Evolutionary conservation across 2,888 invertebrate genomes (phyloP).

Genomic region (Spodoptera exigua): DNA sequence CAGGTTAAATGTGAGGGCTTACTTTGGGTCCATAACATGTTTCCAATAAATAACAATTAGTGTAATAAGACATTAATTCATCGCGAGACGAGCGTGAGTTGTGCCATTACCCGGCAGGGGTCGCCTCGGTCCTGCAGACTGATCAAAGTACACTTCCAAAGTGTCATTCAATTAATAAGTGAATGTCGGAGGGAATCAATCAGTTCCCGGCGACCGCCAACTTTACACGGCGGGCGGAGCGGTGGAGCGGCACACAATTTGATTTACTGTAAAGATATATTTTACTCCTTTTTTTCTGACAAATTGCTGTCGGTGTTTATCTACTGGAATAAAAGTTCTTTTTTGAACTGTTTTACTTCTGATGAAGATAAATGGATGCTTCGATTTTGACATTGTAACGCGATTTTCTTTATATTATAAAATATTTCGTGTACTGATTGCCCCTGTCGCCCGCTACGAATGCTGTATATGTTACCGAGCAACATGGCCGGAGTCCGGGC

Average conservation of each 20-base stretch:
- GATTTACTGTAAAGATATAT: constrained; percentile 20
- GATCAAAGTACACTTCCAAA: constrained; percentile 45
- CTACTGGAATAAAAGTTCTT: not conserved
- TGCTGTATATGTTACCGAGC: no score
- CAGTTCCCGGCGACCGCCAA: constrained; percentile 34
- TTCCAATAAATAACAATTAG: constrained; percentile 22
- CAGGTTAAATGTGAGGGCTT: no score
- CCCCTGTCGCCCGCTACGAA: no score
- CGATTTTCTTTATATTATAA: no score
- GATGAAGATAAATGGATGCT: constrained; percentile 30
- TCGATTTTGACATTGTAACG: constrained; percentile 6
- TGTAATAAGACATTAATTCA: constrained; percentile 19
- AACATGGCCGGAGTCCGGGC: no score
- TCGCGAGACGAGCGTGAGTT: constrained; percentile 16
- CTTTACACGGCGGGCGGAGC: constrained; percentile 18
- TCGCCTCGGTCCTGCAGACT: constrained; percentile 12
- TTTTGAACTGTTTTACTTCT: not conserved
- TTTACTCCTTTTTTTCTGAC: constrained; percentile 31
- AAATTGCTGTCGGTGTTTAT: constrained; percentile 29
- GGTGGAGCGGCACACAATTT: constrained; percentile 7
- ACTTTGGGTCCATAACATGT: not conserved
- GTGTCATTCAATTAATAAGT: constrained; percentile 49
- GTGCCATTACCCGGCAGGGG: constrained; percentile 21
- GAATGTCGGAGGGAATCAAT: constrained; percentile 46
- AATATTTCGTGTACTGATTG: no score